Percentiles rank a stretch among this genome's conserved stretches.
phyloP scores from a whole-genome alignment of 1,140 invertebrate genomes.

The Trissolcus basalis region DNA sequence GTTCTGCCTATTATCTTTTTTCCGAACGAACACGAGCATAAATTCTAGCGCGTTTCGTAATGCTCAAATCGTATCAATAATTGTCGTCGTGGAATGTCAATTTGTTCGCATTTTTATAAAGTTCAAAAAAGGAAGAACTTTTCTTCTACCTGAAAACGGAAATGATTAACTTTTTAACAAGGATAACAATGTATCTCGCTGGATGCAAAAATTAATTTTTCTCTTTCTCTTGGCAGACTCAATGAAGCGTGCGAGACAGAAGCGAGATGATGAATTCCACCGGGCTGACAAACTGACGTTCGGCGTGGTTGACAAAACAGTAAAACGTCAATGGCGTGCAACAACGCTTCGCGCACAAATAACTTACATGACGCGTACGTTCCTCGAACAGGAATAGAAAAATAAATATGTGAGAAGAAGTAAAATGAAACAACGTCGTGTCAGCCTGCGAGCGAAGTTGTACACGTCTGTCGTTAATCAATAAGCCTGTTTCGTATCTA shows the following conservation, averaged over 20 bases:
- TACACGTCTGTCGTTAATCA: conserved; percentile 62
- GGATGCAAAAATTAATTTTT: too few relatives aligned
- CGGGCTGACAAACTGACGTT: conserved; percentile 5
- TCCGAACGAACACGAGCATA: conserved; percentile 18
- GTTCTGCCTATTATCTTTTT: conserved; percentile 47
- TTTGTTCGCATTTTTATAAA: conserved; percentile 1
- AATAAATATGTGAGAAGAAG: conserved; percentile 40
- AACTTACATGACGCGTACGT: conserved; percentile 62
- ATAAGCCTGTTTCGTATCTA: conserved; percentile 42
- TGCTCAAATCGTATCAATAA: conserved; percentile 34
- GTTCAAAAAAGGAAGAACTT: too few relatives aligned
- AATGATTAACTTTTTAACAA: too few relatives aligned
- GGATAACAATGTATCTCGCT: too few relatives aligned
- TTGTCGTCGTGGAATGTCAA: conserved; percentile 39
- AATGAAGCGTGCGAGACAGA: not conserved
- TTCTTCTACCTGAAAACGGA: too few relatives aligned
- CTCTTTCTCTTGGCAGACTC: too few relatives aligned
- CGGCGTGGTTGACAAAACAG: conserved; percentile 24
- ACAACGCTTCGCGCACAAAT: conserved; percentile 47
- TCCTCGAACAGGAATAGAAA: conserved; percentile 36
- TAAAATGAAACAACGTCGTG: conserved; percentile 44
- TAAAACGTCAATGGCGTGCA: conserved; percentile 34
- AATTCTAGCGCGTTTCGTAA: conserved; percentile 15
- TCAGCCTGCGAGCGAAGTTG: conserved; percentile 27
- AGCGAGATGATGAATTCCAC: conserved; percentile 13